phyloP scores from a whole-genome alignment of 2,888 invertebrate genomes.

The Euphydryas editha region DNA sequence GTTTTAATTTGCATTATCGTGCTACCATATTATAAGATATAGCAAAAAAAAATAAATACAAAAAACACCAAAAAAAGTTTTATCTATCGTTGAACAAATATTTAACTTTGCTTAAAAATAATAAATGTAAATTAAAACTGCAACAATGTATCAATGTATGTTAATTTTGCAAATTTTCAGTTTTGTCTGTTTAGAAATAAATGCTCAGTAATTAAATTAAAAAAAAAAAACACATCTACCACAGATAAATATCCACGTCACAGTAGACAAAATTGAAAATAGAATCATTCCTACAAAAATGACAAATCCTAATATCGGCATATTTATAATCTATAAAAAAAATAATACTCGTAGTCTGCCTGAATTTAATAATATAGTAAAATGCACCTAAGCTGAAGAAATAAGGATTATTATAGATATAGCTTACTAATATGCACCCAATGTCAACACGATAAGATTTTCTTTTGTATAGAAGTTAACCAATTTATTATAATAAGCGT shows the following conservation, averaged over 20 bases:
- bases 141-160: not conserved
- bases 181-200: not conserved
- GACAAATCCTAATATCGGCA: slow-evolving; percentile 9
- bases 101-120: not conserved
- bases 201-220: not conserved
- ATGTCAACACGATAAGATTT: slow-evolving; percentile 1
- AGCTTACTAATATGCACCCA: slow-evolving; percentile 2
- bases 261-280: not conserved
- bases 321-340: slow-evolving; percentile 14
- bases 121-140: slow-evolving; percentile 1
- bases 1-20: slow-evolving; percentile 14
- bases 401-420: slow-evolving; percentile 21
- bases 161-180: slow-evolving; percentile 7
- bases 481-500: slow-evolving; percentile 30
- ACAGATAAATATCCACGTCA: not conserved
- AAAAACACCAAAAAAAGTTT: not conserved
- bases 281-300: slow-evolving; percentile 10
- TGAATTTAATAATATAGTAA: slow-evolving; percentile 27
- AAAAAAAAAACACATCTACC: not conserved
- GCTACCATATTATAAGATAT: not conserved
- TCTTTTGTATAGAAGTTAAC: slow-evolving; percentile 37
- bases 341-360: slow-evolving; percentile 18
- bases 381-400: slow-evolving; percentile 17
- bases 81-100: not conserved
- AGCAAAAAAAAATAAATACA: not conserved